A percentile compares a stretch with the other conserved stretches of the same genome.
Evolutionary conservation across 2,888 invertebrate species (phyloP).

Genomic region (Drosophila cognata): DNA sequence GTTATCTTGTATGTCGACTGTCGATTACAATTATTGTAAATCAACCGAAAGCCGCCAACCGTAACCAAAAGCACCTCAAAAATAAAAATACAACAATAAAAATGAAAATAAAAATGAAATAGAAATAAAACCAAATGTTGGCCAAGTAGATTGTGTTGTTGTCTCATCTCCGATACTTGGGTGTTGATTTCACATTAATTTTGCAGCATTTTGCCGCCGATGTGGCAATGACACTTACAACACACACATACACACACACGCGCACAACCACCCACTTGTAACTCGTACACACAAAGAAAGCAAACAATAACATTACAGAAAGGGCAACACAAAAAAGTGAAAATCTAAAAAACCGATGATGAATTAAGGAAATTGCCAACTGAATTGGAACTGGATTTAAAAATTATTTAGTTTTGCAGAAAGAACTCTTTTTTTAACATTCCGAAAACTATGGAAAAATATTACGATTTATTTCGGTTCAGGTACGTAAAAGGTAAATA

Average conservation of each 20-base stretch:
- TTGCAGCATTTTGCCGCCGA: slow-evolving; percentile 56
- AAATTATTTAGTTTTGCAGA: not conserved
- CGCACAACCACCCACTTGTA: slow-evolving; percentile 1
- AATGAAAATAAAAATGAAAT: slow-evolving; percentile 4
- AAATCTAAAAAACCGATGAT: not conserved
- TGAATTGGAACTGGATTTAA: not conserved
- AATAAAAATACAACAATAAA: not conserved
- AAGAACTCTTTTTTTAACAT: not conserved
- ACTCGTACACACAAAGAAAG: not conserved
- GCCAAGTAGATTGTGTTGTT: slow-evolving; percentile 11
- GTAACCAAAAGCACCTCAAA: slow-evolving; percentile 13
- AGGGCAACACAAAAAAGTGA: slow-evolving; percentile 5
- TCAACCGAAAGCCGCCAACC: slow-evolving; percentile 51
- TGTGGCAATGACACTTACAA: slow-evolving; percentile 48
- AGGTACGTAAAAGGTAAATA: not conserved
- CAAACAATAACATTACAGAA: slow-evolving; percentile 13
- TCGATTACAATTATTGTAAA: slow-evolving; percentile 67
- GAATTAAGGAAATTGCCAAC: not conserved
- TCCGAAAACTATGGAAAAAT: not conserved
- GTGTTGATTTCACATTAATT: slow-evolving; percentile 62
- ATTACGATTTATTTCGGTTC: not conserved
- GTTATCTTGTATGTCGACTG: slow-evolving; percentile 26
- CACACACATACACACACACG: not conserved
- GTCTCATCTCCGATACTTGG: slow-evolving; percentile 23
- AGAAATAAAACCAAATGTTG: slow-evolving; percentile 19